These are phyloP conservation scores for Brachyhypopomus occidentalis DNA, from an alignment of 2,113 vertebrate genomes.

Conservation along the genomic window DNA sequence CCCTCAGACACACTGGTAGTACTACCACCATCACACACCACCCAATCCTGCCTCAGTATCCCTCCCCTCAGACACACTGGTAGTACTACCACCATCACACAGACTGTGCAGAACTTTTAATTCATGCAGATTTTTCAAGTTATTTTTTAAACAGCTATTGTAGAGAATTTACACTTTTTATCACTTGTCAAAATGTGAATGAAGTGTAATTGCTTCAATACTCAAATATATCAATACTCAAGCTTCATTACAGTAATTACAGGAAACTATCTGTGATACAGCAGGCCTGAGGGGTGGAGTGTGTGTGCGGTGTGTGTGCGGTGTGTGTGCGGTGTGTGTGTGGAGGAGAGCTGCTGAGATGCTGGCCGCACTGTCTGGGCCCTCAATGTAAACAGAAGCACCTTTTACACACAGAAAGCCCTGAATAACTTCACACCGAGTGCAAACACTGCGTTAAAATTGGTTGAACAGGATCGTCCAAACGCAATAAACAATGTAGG, in stretches of 20 bases:
- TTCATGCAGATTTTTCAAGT: too few species aligned
- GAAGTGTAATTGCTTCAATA: not conserved
- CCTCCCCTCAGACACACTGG: too few species aligned
- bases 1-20: too few species aligned
- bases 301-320: not conserved
- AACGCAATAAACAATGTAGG: not conserved
- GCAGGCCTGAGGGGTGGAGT: not conserved
- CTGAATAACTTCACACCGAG: not conserved
- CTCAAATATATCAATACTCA: not conserved
- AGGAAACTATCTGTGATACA: not conserved
- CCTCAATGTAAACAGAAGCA: conserved; percentile 35
- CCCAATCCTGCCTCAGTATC: too few species aligned
- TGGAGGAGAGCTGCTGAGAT: not conserved
- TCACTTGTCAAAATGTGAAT: not conserved
- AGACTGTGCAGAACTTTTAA: too few species aligned
- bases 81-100: too few species aligned
- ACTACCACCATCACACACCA: too few species aligned
- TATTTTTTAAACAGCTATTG: too few species aligned
- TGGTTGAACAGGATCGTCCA: not conserved
- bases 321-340: not conserved
- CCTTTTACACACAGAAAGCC: conserved; percentile 20
- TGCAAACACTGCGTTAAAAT: not conserved
- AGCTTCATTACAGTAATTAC: conserved; percentile 10
- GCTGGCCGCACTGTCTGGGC: conserved; percentile 21
- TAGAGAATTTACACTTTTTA: too few species aligned